phyloP scores from a whole-genome alignment of 2,113 vertebrate species.

The Rallus limicola region DNA sequence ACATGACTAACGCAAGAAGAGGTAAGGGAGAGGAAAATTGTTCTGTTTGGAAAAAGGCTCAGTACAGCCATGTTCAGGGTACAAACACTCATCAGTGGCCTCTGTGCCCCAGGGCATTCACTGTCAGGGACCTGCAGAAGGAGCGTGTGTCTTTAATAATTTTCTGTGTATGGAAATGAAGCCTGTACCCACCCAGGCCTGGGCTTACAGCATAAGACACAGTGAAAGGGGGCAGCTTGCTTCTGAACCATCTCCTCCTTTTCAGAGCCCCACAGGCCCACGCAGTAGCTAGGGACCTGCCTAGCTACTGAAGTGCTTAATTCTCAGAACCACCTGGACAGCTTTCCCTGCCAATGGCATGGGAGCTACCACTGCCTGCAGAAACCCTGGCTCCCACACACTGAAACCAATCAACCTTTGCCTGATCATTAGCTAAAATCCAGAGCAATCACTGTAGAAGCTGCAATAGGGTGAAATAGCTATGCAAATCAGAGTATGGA shows the following conservation, averaged over 20 bases:
- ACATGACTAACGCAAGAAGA: not conserved
- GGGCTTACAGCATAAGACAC: not conserved
- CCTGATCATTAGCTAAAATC: conserved; percentile 37
- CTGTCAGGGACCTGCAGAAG: not conserved
- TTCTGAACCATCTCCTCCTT: not conserved
- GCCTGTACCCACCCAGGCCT: not conserved
- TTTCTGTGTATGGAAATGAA: not conserved
- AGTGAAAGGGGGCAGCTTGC: not conserved
- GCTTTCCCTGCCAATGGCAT: not conserved
- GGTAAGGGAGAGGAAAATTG: not conserved
- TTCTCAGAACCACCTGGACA: not conserved
- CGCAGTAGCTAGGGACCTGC: not conserved
- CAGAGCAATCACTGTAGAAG: not conserved
- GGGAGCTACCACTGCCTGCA: not conserved
- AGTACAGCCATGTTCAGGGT: not conserved
- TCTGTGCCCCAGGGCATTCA: not conserved
- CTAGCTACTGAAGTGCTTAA: not conserved
- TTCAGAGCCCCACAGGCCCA: not conserved
- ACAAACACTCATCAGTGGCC: not conserved
- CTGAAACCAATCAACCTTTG: not conserved
- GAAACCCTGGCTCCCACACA: not conserved
- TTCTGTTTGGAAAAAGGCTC: not conserved
- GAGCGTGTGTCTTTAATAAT: not conserved
- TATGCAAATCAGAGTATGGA: conserved; percentile 21
- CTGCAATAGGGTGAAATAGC: not conserved